Evolutionary conservation across 23 tunicate species (phyloP), one percentile per base, ranked within the genome.

Genomic region (Diplosoma virens): DNA sequence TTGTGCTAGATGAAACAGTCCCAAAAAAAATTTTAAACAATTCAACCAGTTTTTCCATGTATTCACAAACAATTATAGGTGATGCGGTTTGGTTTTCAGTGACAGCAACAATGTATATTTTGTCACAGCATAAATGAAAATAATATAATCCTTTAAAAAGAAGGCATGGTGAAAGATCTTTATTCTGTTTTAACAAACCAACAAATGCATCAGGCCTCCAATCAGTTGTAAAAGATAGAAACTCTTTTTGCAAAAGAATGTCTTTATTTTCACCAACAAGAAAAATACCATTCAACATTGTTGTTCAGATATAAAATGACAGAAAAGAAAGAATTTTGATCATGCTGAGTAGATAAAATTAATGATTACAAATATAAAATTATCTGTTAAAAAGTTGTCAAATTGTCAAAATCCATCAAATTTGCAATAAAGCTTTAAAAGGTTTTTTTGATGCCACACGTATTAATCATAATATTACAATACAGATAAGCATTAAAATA

Each of bases 231-330:
- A 32, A 30, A 26, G 66, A 28, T 22, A 66, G 47, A 46, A 79
- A 52, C 30, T 64, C 75, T 29, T 80, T 80, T 25, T 66, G 77
- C 3, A 80, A 3, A 1, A 80, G 11, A 2, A 58, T 37, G 25
- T 80, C 84, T 0, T 58, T 55, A 23, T 37, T 6, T 24, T 67
- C 77, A 37, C 68, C 69, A 16, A 54, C 34, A 50, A 80, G 0
- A 68, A 80, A 80, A 21, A 80, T 3, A 28, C 64, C 77, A 67
- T 66, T 68, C 37, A 80, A 28, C 84, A 80, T 80, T 6, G 17
- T 58, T 11, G 52, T 45, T 45, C 11, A 45, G 52, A 45, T 16
- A 11, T 45, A 45, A 45, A n/a, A n/a, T n/a, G n/a, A n/a, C n/a
- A n/a, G n/a, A n/a, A n/a, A n/a, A n/a, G n/a, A n/a, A n/a, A n/a